Evolutionary conservation across 2,797 vertebrate species (phyloP), one percentile per base, ranked within the genome.

Genomic region (Acomys russatus): DNA sequence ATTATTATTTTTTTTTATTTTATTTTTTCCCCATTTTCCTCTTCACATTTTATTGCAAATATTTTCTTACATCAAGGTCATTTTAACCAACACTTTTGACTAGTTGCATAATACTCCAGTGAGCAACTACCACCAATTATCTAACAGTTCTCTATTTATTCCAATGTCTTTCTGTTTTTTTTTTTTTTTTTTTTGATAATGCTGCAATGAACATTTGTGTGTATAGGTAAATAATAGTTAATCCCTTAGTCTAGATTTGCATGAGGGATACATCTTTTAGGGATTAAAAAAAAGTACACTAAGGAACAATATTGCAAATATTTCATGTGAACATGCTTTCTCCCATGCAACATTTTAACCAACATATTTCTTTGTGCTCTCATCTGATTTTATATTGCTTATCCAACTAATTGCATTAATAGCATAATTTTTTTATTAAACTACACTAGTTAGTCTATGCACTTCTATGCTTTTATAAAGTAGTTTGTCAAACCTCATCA

Each of bases 161-260:
- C 66, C 33, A 25, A 5, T n/a, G 64, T 25, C 92, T 94, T 51
- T 77, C 30, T 56, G 2, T 30, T 54, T 54, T 54, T 70, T n/a
- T n/a, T n/a, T n/a, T n/a, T n/a, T n/a, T n/a, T n/a, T n/a, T n/a
- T 82, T 92, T 95, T 76, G 77, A 92, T 73, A 91, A 68, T 88
- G 66, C 22, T 80, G 1, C 76, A 80, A 68, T 17, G 35, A 87
- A 89, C 35, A 91, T 89, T 79, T 85, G 88, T 86, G 64, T 63
- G 30, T 59, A 9, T 49, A 56, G 33, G 61, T 91, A 93, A 83
- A 95, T 71, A 76, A 88, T 56, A 95, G 68, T 66, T 49, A 61
- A 92, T 77, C 88, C 59, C n/a, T 92, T 74, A 73, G 70, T 83
- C 85, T 66, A 92, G 15, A 66, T 78, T 94, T 17, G 14, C 2